These are phyloP conservation scores for Drosophila antonietae DNA, from an alignment of 2,888 invertebrate species.

Conservation along the genomic window DNA sequence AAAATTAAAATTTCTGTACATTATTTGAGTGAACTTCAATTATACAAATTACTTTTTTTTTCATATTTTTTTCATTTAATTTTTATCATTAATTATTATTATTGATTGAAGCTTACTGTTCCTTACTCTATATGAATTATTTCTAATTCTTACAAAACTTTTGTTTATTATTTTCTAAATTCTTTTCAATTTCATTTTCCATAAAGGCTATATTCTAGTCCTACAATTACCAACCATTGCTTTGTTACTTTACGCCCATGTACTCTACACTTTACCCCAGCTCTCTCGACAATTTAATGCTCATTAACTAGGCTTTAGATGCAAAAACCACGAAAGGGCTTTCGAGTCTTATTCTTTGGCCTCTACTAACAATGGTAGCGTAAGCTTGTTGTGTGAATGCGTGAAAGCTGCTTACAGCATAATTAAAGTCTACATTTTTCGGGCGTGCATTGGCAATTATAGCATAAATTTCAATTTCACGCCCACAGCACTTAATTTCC, in stretches of 20 bases:
- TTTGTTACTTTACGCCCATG: not conserved
- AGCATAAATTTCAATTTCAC: slow-evolving; percentile 75
- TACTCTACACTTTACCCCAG: not conserved
- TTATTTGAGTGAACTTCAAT: no score
- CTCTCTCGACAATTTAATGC: slow-evolving; percentile 2
- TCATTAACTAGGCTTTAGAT: slow-evolving; percentile 31
- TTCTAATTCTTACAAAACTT: no score
- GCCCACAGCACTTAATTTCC: slow-evolving; percentile 31
- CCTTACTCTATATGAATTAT: no score
- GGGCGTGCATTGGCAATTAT: slow-evolving; percentile 52
- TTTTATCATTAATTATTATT: no score
- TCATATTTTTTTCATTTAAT: no score
- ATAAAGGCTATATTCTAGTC: not conserved
- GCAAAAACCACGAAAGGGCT: slow-evolving; percentile 12
- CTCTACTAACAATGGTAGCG: not conserved
- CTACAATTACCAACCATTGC: no score
- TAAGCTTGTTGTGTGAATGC: not conserved
- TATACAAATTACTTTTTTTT: no score
- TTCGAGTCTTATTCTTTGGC: not conserved
- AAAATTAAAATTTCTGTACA: no score
- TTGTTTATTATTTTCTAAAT: not conserved
- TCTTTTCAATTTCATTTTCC: not conserved
- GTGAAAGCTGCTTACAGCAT: slow-evolving; percentile 24
- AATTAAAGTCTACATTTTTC: slow-evolving; percentile 37
- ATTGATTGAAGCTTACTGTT: no score